phyloP scores from a whole-genome alignment of 1,140 invertebrate species.

The Eriosoma lanigerum region DNA sequence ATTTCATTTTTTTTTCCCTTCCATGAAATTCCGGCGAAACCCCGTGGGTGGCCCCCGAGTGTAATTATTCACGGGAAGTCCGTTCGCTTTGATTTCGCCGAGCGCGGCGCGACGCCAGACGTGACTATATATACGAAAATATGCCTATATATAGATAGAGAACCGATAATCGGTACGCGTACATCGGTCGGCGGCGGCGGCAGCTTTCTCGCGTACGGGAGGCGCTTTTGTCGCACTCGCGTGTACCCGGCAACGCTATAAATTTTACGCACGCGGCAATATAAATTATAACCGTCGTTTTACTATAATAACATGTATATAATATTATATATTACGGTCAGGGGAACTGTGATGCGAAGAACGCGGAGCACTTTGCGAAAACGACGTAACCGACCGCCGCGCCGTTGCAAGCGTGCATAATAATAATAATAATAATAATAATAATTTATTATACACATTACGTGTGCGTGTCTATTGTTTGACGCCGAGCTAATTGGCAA shows the following conservation, averaged over 20 bases:
- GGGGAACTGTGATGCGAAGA: too few relatives aligned
- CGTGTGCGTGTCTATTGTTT: too few relatives aligned
- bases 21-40: conserved; percentile 15
- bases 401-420: too few relatives aligned
- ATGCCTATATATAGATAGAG: not conserved
- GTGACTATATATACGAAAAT: too few relatives aligned
- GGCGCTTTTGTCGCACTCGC: conserved; percentile 2
- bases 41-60: not conserved
- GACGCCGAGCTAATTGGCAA: not conserved
- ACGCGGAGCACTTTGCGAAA: too few relatives aligned
- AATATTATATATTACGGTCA: too few relatives aligned
- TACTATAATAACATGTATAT: not conserved
- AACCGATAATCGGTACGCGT: not conserved
- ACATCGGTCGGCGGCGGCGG: not conserved
- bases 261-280: not conserved
- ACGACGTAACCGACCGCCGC: too few relatives aligned
- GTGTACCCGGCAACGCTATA: not conserved
- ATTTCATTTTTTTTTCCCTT: not conserved
- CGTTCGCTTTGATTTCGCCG: conserved; percentile 8
- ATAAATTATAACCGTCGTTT: not conserved
- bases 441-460: not conserved
- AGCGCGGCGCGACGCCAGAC: not conserved
- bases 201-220: conserved; percentile 5
- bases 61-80: conserved; percentile 5
- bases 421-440: conserved; percentile 3